A percentile compares a stretch with the other conserved stretches of the same genome.
Evolutionary conservation across 2,113 vertebrate species (phyloP).

Genomic region (Colinus virginianus): DNA sequence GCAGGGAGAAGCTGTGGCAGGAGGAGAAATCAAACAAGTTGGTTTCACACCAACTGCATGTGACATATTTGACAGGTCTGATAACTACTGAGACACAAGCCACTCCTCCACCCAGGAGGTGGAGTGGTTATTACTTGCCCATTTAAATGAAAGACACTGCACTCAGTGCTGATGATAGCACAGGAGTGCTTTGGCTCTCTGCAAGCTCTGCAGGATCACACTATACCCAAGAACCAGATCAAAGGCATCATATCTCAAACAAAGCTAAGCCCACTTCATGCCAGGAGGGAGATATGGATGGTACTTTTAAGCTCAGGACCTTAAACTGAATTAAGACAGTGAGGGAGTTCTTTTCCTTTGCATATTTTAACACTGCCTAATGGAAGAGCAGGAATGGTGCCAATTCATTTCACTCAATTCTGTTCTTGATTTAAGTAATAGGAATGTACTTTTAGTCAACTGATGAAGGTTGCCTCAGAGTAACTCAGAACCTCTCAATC

Average conservation of each 20-base stretch:
- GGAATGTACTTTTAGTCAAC: conserved; percentile 27
- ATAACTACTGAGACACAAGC: neutral
- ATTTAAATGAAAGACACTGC: neutral
- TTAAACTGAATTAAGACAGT: conserved; percentile 23
- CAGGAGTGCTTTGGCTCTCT: neutral
- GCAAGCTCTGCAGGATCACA: neutral
- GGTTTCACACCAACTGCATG: neutral
- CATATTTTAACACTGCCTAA: conserved; percentile 65
- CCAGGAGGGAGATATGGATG: neutral
- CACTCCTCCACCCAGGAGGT: neutral
- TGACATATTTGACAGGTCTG: neutral
- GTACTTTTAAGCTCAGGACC: conserved; percentile 33
- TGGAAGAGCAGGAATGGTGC: conserved; percentile 65
- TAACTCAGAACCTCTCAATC: neutral
- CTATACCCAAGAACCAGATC: neutral
- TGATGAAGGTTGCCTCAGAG: neutral
- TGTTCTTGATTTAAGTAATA: conserved; percentile 33
- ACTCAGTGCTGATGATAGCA: neutral
- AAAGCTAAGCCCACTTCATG: neutral
- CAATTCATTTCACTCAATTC: conserved; percentile 18
- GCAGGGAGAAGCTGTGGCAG: neutral
- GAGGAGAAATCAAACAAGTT: neutral
- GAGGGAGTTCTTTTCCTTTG: conserved; percentile 36
- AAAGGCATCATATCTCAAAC: neutral
- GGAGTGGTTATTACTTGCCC: neutral